Evolutionary conservation across 2,113 vertebrate species (phyloP), one percentile per base, ranked within the genome.

Genomic region (Epinephelus fuscoguttatus): DNA sequence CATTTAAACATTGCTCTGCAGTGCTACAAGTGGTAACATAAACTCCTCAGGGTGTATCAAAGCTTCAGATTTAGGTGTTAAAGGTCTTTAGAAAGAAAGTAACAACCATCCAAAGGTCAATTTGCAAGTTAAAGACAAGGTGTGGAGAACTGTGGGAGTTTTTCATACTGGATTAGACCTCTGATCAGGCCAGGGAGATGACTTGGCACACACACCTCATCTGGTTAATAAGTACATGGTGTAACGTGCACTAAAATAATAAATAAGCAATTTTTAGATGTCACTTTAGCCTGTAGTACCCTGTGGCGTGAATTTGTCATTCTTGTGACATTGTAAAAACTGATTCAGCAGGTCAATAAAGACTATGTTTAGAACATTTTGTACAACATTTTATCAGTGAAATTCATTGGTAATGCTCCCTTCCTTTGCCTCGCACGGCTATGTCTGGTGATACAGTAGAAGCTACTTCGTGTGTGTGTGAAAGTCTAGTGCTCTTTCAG

Each of bases 401-500:
- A 12, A 42, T 15, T 0, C 4, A 19, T 5, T 10, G 37, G 27
- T 19, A 13, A 45, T 0, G 25, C 60, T 23, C 15, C 47, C 45
- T 6, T 49, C 56, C 50, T 57, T 9, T 79, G 47, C 27, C 42
- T 33, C 3, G 0, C 23, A 15, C 18, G 67, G 47, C 50, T 68
- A 49, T 62, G 62, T 27, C 52, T 79, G 52, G 19, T 50, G 19
- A 21, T 42, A 52, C 53, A 4, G 57, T 23, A 12, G 59, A 50
- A 40, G 14, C 19, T 33, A 37, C 47, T 61, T 55, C n/a, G n/a
- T 47, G 74, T 84, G 78, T 82, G 78, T 82, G 78, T 82, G 78
- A 81, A 76, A 81, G 84, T 85, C 50, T 18, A 57, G 66, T 19
- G 33, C 64, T 55, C 70, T 66, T 47, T 77, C 68, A 89, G 75